Evolutionary conservation across 2,888 invertebrate species (phyloP), one percentile per base, ranked within the genome.

Genomic region (Macrophya annulata): DNA sequence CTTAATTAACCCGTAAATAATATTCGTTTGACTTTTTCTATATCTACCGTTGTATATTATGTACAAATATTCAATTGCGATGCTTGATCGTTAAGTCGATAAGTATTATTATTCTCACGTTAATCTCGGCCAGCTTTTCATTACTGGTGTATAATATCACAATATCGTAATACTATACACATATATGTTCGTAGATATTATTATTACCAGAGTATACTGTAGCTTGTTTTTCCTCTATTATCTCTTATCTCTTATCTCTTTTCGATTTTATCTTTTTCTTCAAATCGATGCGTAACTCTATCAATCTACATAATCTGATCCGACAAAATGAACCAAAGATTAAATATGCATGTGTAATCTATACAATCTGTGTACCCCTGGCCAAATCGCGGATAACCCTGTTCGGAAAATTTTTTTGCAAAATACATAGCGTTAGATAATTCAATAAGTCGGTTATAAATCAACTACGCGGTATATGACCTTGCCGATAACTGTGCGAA

Each of bases 11-110:
- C 72, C 45, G 72, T 74, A 15, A n/a, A 74, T 25, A 74, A 43
- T 74, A 74, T 74, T 74, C 72, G 45, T 74, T 45, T 74, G 72
- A 45, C 43, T 74, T 10, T 43, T 45, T 74, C 45, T 74, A 45
- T 21, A 45, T n/a, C 4, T 21, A 45, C 43, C 4, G 40, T 37
- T 43, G 45, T 74, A 45, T 37, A 37, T 72, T n/a, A n/a, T 74
- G n/a, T 43, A 74, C 8, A 74, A 74, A 74, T 74, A 71, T 74
- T 45, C 25, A 45, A 74, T 71, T n/a, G 9, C 8, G 43, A 45
- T 25, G 12, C 25, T 1, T n/a, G 8, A 45, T n/a, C 45, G 9
- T 45, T 45, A n/a, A 45, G 45, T 10, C 45, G 72, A 43, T 45
- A n/a, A 37, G 21, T 31, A 68, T 74, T 74, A 25, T 74, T 12